Percentiles rank a stretch among this genome's conserved stretches.
These are phyloP conservation scores for Syrista parreyssii DNA, from an alignment of 2,888 invertebrate genomes.

Conservation along the genomic window DNA sequence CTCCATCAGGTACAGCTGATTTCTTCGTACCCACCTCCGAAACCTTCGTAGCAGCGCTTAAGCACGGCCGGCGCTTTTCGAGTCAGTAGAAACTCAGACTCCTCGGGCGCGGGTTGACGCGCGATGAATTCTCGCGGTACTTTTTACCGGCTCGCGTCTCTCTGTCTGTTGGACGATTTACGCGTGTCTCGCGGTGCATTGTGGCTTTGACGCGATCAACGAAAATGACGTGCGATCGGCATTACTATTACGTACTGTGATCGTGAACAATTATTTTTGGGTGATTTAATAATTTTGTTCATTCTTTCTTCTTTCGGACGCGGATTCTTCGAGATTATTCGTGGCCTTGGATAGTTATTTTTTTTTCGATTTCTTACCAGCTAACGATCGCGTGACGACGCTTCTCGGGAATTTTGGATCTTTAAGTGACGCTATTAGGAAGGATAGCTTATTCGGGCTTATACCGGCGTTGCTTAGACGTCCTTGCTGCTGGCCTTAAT, in stretches of 20 bases:
- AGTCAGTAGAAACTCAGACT: not conserved
- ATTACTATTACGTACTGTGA: not conserved
- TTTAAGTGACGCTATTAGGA: not conserved
- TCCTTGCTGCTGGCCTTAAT: not conserved
- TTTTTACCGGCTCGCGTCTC: not conserved
- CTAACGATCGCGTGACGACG: not conserved
- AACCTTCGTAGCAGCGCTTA: not conserved
- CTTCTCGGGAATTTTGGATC: not conserved
- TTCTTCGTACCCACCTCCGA: not conserved
- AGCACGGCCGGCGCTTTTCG: not conserved
- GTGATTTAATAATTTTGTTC: not conserved
- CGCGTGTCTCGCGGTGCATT: no score
- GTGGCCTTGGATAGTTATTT: no score
- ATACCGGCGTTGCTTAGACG: not conserved
- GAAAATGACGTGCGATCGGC: not conserved
- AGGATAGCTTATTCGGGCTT: not conserved
- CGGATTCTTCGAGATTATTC: not conserved
- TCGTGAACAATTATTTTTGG: not conserved
- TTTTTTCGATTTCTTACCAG: no score
- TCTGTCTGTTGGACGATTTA: no score
- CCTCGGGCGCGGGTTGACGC: not conserved
- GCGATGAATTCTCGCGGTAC: not conserved
- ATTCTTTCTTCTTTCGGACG: not conserved
- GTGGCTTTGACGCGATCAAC: no score
- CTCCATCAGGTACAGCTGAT: not conserved